phyloP scores from a whole-genome alignment of 2,888 invertebrate genomes.

The Leucophenga montana region DNA sequence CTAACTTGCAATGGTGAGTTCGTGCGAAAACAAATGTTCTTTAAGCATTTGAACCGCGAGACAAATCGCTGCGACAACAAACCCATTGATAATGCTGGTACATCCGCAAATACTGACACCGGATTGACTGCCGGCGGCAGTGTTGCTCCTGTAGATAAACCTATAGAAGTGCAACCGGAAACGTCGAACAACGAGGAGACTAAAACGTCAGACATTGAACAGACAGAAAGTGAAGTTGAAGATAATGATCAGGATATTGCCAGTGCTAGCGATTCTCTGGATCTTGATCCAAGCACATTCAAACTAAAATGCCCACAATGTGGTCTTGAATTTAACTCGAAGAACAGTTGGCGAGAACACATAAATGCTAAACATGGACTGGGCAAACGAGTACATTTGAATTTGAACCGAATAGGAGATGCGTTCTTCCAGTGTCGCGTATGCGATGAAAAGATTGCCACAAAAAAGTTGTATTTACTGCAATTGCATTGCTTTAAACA shows the following conservation, averaged over 20 bases:
- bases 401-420: slow-evolving; percentile 54
- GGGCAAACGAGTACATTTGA: slow-evolving; percentile 54
- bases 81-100: slow-evolving; percentile 36
- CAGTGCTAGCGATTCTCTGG: slow-evolving; percentile 20
- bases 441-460: slow-evolving; percentile 60
- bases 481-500: slow-evolving; percentile 66
- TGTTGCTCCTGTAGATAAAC: neutral
- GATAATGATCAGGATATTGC: slow-evolving; percentile 19
- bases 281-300: slow-evolving; percentile 43
- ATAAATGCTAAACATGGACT: slow-evolving; percentile 60
- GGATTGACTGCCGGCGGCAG: neutral
- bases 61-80: slow-evolving; percentile 62
- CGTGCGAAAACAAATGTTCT: slow-evolving; percentile 69
- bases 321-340: slow-evolving; percentile 58
- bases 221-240: neutral
- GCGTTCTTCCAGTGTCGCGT: slow-evolving; percentile 58
- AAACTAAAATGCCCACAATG: slow-evolving; percentile 63
- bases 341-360: slow-evolving; percentile 63
- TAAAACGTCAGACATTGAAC: neutral
- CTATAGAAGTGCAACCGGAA: slow-evolving; percentile 23
- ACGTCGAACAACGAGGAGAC: neutral
- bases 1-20: slow-evolving; percentile 61
- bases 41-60: slow-evolving; percentile 65
- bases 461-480: slow-evolving; percentile 57
- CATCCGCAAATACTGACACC: slow-evolving; percentile 14